Base-by-base conservation (phyloP, 2,888 invertebrate genomes). In the Drepana falcataria region DNA sequence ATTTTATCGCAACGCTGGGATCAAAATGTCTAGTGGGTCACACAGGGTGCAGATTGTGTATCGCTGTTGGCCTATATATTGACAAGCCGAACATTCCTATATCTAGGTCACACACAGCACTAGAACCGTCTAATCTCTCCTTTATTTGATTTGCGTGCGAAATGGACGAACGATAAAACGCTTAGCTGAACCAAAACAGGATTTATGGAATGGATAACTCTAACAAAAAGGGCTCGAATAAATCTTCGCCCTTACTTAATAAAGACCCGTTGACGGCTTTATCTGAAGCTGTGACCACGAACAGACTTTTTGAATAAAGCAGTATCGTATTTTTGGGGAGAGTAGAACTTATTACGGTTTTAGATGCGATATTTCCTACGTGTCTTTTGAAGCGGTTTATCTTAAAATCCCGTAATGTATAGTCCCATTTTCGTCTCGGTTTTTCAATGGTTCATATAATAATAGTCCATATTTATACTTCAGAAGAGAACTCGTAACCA, bases 71-170 rank as follows among this genome's bases (percentile, higher is more conserved):
- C 55, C 62, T 51, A 61, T 65, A 66, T 61, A 57, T 60, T 52
- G 53, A 59, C 54, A 61, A 59, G 60, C 62, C 55, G 66, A 59
- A 59, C 59, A 63, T 68, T 66, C 56, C 52, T 48, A 58, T 68
- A 77, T 79, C 68, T 77, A 71, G 79, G 75, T 75, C 79, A 77
- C 71, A 73, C 65, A 75, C 77, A 69, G 71, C 58, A 68, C 66
- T 60, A 56, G 66, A 71, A 66, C 63, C 66, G 66, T 75, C 74
- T 85, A 81, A 87, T 83, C 77, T 75, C 68, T 73, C 76, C 80
- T 77, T 83, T 83, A 87, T 85, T 86, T 86, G 85, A 87, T 86
- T 88, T 85, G 87, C 85, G 81, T 81, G 76, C 75, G 72, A 71
- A 81, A 80, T 73, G 77, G 79, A 66, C 67, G 68, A 59, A 73